A percentile compares a stretch with the other conserved stretches of the same genome.
Evolutionary conservation across 2,113 vertebrate genomes (phyloP).

Genomic region (Polypterus senegalus): DNA sequence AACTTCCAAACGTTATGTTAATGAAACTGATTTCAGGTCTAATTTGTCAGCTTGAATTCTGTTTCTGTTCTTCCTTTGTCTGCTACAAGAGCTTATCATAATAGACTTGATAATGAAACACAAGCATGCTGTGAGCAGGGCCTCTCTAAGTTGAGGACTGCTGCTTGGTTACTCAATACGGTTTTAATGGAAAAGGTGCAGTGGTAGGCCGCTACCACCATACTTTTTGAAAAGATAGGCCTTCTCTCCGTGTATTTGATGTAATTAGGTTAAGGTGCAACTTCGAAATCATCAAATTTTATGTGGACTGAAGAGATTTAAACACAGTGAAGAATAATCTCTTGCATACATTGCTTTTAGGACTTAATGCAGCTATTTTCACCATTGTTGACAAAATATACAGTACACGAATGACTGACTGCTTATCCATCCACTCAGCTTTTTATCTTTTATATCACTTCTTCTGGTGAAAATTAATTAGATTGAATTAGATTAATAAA

Average conservation of each 20-base stretch:
- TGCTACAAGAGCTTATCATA: constrained; percentile 60
- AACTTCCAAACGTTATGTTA: constrained; percentile 78
- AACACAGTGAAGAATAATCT: no score
- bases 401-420: no score
- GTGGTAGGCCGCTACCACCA: constrained; percentile 42
- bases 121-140: constrained; percentile 29
- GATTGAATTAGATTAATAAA: no score
- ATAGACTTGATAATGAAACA: constrained; percentile 60
- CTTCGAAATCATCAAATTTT: no score
- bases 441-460: no score
- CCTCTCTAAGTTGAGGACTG: constrained; percentile 54
- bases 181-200: constrained; percentile 51
- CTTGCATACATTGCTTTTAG: no score
- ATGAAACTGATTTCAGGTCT: constrained; percentile 72
- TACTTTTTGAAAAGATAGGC: constrained; percentile 31
- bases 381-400: no score
- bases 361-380: no score
- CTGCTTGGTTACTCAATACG: constrained; percentile 63
- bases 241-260: constrained; percentile 14
- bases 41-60: constrained; percentile 75
- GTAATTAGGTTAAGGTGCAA: no score
- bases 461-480: no score
- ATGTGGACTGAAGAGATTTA: no score
- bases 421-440: no score
- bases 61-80: constrained; percentile 64